Evolutionary conservation across 2,797 vertebrate species (phyloP).

Genomic region (Poeciliopsis infans): DNA sequence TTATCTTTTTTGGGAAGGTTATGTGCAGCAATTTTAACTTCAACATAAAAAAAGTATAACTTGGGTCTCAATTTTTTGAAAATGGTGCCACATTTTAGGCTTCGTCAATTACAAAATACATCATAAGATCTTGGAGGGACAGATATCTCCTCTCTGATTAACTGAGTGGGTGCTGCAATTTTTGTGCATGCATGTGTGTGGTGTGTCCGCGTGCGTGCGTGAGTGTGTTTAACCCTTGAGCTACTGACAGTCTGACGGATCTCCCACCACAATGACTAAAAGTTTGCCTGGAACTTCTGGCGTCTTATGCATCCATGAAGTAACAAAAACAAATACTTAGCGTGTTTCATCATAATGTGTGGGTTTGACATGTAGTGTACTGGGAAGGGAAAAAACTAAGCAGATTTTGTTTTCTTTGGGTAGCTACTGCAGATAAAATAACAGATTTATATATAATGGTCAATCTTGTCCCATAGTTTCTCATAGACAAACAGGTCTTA

Average conservation of each 20-base stretch:
- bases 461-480: constrained; percentile 55
- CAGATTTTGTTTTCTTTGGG: constrained; percentile 50
- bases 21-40: too few relatives aligned
- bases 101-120: too few relatives aligned
- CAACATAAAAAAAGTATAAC: too few relatives aligned
- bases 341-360: constrained; percentile 56
- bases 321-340: constrained; percentile 48
- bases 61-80: too few relatives aligned
- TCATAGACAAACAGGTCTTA: constrained; percentile 68
- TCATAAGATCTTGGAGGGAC: neutral
- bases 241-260: constrained; percentile 69
- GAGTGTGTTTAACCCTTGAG: constrained; percentile 62
- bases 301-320: constrained; percentile 18
- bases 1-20: too few relatives aligned
- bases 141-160: constrained; percentile 54
- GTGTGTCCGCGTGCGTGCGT: constrained; percentile 17
- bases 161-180: constrained; percentile 34
- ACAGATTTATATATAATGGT: constrained; percentile 50
- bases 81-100: too few relatives aligned
- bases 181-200: neutral
- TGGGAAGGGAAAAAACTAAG: constrained; percentile 31
- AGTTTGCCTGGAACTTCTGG: constrained; percentile 69
- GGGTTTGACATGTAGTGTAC: constrained; percentile 42
- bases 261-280: constrained; percentile 58
- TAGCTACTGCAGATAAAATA: constrained; percentile 52